Conservation (phyloP, 2,797 vertebrate genomes). For the Muraenolepis orangiensis region DNA sequence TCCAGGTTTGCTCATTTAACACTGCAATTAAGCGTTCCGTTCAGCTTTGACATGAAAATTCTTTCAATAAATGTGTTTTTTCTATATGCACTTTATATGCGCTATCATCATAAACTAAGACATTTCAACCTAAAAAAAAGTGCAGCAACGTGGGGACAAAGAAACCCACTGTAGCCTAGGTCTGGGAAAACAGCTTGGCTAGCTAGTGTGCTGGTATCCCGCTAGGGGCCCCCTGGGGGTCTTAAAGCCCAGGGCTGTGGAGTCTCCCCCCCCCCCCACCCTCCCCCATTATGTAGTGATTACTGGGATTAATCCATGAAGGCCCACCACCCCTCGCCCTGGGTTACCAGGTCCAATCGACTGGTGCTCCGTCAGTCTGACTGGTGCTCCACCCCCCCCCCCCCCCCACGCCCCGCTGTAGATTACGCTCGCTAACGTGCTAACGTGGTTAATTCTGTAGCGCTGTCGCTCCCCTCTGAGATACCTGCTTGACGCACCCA, state of each 20-base stretch:
- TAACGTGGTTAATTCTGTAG: constrained; percentile 27
- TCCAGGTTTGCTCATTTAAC: too few relatives aligned
- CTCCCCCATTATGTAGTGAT: too few relatives aligned
- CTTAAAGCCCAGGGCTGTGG: neutral
- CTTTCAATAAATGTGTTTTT: too few relatives aligned
- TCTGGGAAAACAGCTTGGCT: neutral
- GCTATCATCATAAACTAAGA: neutral
- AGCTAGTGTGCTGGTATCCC: neutral
- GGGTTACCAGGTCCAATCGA: constrained; percentile 33
- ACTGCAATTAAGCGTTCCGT: too few relatives aligned
- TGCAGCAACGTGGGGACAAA: neutral
- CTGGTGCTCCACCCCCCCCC: constrained; percentile 33
- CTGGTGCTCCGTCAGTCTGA: constrained; percentile 31
- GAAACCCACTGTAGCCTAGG: neutral
- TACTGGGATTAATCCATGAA: constrained; percentile 26
- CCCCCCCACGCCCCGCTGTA: constrained; percentile 6
- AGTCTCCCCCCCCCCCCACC: neutral
- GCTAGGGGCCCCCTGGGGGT: neutral
- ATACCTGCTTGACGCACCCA: constrained; percentile 22
- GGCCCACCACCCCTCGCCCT: constrained; percentile 1
- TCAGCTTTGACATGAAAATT: too few relatives aligned
- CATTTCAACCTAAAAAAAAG: neutral
- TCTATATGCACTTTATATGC: neutral
- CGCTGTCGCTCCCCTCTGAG: constrained; percentile 23
- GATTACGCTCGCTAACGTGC: constrained; percentile 39